phyloP scores from a whole-genome alignment of 2,113 vertebrate genomes.

The Rostratula benghalensis region DNA sequence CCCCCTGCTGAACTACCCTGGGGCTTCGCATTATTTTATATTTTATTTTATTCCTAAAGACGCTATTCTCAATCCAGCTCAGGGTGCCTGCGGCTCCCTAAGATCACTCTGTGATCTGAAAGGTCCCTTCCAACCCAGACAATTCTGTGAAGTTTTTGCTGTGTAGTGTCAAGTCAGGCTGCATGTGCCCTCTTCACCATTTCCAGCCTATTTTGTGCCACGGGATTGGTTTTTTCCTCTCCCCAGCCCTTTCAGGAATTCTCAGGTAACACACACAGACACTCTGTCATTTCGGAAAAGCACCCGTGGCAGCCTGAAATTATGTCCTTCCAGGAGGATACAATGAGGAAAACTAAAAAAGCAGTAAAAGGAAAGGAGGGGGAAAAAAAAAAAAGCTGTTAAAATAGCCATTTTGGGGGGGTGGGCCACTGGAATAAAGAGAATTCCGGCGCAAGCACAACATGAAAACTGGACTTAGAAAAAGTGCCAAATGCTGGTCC shows the following conservation, averaged over 20 bases:
- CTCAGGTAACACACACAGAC: not conserved
- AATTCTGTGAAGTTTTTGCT: not conserved
- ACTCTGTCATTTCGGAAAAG: not conserved
- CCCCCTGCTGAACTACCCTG: not conserved
- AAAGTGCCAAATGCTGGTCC: not conserved
- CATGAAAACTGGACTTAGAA: not conserved
- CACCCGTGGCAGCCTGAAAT: not conserved
- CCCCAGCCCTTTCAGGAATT: not conserved
- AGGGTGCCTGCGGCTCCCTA: not conserved
- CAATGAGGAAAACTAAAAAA: not conserved
- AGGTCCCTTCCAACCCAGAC: not conserved
- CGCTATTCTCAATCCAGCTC: not conserved
- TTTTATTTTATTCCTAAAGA: not conserved
- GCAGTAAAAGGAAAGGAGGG: not conserved
- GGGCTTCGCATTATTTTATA: not conserved
- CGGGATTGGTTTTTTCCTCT: not conserved
- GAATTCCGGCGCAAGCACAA: not conserved
- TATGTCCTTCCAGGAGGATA: not conserved
- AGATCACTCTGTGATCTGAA: not conserved
- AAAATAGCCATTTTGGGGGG: fast-evolving
- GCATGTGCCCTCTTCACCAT: not conserved
- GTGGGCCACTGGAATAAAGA: fast-evolving
- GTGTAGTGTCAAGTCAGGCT: not conserved
- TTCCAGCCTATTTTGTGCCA: not conserved
- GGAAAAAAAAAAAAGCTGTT: not conserved